Evolutionary conservation across 1,140 invertebrate species (phyloP).

Genomic region (Oedothorax gibbosus): DNA sequence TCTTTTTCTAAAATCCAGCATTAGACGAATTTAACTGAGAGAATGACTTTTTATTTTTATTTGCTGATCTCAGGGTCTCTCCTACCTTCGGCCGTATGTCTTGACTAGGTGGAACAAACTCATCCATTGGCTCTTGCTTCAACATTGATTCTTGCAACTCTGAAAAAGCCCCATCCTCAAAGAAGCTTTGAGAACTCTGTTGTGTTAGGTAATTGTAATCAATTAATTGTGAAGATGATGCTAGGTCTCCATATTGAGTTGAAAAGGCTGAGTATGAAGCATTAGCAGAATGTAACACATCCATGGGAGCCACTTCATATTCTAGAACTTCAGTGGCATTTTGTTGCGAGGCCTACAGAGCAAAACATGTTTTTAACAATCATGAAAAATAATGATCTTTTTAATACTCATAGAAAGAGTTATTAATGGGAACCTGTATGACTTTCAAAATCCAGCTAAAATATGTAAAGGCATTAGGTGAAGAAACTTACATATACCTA

Average conservation of each 20-base stretch:
- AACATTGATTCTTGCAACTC: neutral
- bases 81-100: slow-evolving; percentile 2
- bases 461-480: no score
- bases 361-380: no score
- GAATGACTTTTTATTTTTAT: neutral
- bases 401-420: no score
- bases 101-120: slow-evolving; percentile 40
- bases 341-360: no score
- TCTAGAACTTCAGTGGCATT: neutral
- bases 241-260: neutral
- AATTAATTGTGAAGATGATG: neutral
- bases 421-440: no score
- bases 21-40: neutral
- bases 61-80: slow-evolving; percentile 10
- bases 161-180: neutral
- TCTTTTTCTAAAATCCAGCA: slow-evolving; percentile 10
- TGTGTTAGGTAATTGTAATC: neutral
- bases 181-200: neutral
- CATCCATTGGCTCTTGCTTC: neutral
- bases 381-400: no score
- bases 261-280: no score
- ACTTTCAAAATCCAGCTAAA: no score
- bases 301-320: neutral
- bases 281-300: neutral
- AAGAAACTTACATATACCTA: no score